Percentiles rank a stretch among this genome's conserved stretches.
phyloP scores from a whole-genome alignment of 2,113 vertebrate genomes.

The Mastomys natalensis region DNA sequence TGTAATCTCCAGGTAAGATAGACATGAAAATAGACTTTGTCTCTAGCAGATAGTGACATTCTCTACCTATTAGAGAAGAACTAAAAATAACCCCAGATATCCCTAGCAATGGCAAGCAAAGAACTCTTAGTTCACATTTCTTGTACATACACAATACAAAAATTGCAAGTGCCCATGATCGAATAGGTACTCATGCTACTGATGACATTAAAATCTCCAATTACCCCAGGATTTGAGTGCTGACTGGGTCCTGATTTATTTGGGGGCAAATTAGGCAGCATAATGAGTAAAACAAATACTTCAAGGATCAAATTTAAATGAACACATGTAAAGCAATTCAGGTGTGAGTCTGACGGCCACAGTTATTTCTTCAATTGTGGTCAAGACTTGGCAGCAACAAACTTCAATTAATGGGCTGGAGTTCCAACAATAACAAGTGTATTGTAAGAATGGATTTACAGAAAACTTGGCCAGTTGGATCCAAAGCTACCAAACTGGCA shows the following conservation, averaged over 20 bases:
- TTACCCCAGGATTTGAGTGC: slow-evolving; percentile 54
- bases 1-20: neutral
- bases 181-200: neutral
- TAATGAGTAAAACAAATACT: slow-evolving; percentile 77
- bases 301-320: slow-evolving; percentile 73
- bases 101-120: slow-evolving; percentile 29
- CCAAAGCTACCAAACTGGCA: slow-evolving; percentile 78
- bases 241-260: slow-evolving; percentile 71
- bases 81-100: slow-evolving; percentile 11
- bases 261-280: slow-evolving; percentile 57
- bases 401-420: slow-evolving; percentile 53
- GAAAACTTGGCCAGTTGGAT: slow-evolving; percentile 54
- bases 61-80: slow-evolving; percentile 18
- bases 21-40: neutral
- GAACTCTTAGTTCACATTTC: neutral
- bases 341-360: slow-evolving; percentile 64
- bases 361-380: slow-evolving; percentile 70
- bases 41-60: neutral
- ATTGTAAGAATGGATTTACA: slow-evolving; percentile 53
- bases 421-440: slow-evolving; percentile 75
- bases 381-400: slow-evolving; percentile 72
- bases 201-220: slow-evolving; percentile 21
- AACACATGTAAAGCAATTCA: slow-evolving; percentile 69
- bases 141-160: neutral
- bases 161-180: neutral